Evolutionary conservation across 35 echinoderm and acorn worm genomes (phyloP).

Genomic region (Ophioderma brevispina): DNA sequence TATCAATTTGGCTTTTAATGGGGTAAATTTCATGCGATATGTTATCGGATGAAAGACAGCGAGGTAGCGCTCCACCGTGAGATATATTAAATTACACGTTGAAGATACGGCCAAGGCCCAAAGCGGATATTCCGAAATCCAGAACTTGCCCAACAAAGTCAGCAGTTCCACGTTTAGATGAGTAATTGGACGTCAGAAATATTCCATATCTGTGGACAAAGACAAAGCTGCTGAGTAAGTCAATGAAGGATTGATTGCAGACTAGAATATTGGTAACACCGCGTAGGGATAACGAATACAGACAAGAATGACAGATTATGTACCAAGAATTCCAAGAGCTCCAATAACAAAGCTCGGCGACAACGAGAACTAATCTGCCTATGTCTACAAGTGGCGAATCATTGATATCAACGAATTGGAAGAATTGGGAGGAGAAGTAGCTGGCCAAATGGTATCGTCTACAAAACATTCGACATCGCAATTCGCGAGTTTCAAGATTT

Average conservation of each 20-base stretch:
- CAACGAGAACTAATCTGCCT: background rate
- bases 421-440: too few species aligned
- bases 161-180: background rate
- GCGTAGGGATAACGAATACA: constrained; percentile 48
- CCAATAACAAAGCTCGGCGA: constrained; percentile 33
- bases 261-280: constrained; percentile 74
- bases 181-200: background rate
- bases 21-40: constrained; percentile 68
- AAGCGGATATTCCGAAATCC: constrained; percentile 81
- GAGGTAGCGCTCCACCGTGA: constrained; percentile 88
- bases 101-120: constrained; percentile 84
- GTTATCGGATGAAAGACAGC: constrained; percentile 86
- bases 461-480: too few species aligned
- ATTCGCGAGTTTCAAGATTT: too few species aligned
- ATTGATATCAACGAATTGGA: too few species aligned
- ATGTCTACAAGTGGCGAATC: background rate
- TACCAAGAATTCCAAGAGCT: constrained; percentile 61
- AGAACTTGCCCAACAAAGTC: constrained; percentile 77
- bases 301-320: constrained; percentile 67
- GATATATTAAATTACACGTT: constrained; percentile 73
- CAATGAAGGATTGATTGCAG: constrained; percentile 73
- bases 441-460: too few species aligned
- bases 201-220: constrained; percentile 5
- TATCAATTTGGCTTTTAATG: constrained; percentile 44
- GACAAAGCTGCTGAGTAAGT: constrained; percentile 69